These are phyloP conservation scores for Sturmia bella DNA, from an alignment of 2,888 invertebrate genomes.

Conservation along the genomic window DNA sequence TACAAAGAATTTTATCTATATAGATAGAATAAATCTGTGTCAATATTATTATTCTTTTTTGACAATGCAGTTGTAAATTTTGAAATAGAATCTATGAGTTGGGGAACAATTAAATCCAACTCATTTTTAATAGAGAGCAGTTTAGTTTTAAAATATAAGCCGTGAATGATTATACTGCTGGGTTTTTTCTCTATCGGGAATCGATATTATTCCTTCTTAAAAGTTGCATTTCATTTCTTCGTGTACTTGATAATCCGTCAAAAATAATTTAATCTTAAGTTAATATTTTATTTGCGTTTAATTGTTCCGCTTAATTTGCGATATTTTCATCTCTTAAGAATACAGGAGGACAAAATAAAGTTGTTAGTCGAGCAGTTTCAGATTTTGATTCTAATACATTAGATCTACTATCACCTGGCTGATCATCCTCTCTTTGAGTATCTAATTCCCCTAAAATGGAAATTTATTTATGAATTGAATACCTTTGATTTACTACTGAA, in stretches of 20 bases:
- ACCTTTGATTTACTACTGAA: too few species aligned
- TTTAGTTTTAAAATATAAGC: conserved; percentile 33
- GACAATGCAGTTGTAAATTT: conserved; percentile 28
- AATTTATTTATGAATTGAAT: neutral
- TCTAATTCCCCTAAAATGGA: neutral
- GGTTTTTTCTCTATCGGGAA: conserved; percentile 14
- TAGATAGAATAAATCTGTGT: neutral
- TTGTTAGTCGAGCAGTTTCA: neutral
- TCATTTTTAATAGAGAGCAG: conserved; percentile 5
- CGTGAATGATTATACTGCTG: conserved; percentile 12
- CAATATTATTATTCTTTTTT: neutral
- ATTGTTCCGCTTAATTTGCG: neutral
- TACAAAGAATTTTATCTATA: too few species aligned
- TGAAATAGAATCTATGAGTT: conserved; percentile 25
- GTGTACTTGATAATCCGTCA: neutral
- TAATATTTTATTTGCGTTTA: neutral
- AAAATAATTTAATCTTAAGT: neutral
- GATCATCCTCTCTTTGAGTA: neutral
- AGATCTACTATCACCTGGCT: neutral
- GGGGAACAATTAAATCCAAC: conserved; percentile 8
- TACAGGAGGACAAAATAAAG: neutral
- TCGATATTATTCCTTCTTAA: neutral
- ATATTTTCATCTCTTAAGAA: conserved; percentile 1
- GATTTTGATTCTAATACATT: too few species aligned
- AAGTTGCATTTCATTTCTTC: neutral